Base-by-base conservation (phyloP, 2,113 vertebrate genomes). In the Rissa tridactyla region DNA sequence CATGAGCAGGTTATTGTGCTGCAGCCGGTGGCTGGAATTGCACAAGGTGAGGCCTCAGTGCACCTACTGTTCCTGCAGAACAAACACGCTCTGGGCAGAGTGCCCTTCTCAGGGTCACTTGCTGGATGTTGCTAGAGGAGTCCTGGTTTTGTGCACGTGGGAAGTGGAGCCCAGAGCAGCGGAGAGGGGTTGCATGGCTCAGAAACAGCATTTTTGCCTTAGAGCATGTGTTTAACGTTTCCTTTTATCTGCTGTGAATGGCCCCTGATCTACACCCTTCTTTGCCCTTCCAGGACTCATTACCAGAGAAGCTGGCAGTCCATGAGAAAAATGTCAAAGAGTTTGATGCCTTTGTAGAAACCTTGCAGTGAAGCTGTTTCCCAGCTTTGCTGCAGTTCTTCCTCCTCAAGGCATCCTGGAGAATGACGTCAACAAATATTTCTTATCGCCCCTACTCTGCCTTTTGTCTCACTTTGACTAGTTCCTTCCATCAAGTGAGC, bases 281-380 rank as follows among this genome's bases (percentile, higher is more conserved):
- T 72, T 61, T 96, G 14, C 94, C 15, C 49, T 71, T 70, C 38
- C 98, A 99, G 99, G 99, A 99, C 96, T 99, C 99, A 0, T 98
- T 99, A 88, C 99, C 99, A 6, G 99, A 99, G 98, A 99, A 99
- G 96, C 97, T 99, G 97, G 99, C 99, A 57, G 98, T 99, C 71
- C 99, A 99, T 0, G 99, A 99, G 98, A 99, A 99, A 91, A 99
- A 99, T 13, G 99, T 99, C 18, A 99, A 99, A 64, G 99, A 99
- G 96, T 99, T 99, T 81, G 99, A 99, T 77, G 99, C 99, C n/a
- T 99, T 99, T 89, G 99, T 99, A 87, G 99, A 99, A 95, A 99
- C 99, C 78, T 98, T 99, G 87, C 99, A 99, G 98, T 99, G 99
- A 98, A 95, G 91, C 71, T 54, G 40, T 75, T 89, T 38, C 47